Conservation (phyloP, 1,140 invertebrate species). For the Diorhabda sublineata region DNA sequence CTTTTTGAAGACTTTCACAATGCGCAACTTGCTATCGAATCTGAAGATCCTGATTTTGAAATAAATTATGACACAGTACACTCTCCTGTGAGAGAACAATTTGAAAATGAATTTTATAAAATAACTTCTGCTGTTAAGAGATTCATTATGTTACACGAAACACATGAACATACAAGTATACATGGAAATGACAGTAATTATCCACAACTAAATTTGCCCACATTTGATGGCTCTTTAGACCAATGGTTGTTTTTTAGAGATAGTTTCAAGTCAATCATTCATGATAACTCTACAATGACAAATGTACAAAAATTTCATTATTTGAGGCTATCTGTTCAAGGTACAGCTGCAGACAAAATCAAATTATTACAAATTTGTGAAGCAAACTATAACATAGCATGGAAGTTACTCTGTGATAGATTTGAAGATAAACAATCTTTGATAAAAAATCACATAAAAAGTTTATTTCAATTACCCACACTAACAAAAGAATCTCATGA, state of each 20-base stretch:
- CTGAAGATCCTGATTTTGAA: too few relatives aligned
- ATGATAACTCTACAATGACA: slow-evolving; percentile 29
- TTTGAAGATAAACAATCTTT: slow-evolving; percentile 35
- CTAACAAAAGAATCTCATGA: slow-evolving; percentile 22
- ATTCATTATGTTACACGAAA: too few relatives aligned
- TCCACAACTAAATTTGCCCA: slow-evolving; percentile 29
- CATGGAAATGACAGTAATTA: not conserved
- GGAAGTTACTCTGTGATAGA: slow-evolving; percentile 16
- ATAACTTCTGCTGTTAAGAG: too few relatives aligned
- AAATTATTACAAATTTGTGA: slow-evolving; percentile 33
- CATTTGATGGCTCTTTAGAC: slow-evolving; percentile 36
- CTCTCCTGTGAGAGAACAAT: too few relatives aligned
- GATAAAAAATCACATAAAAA: slow-evolving; percentile 27
- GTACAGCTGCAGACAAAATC: slow-evolving; percentile 34
- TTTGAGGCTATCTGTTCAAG: slow-evolving; percentile 31
- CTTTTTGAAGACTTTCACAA: too few relatives aligned
- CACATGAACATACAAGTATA: not conserved
- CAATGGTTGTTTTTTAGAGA: slow-evolving; percentile 41
- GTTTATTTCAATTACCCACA: slow-evolving; percentile 18
- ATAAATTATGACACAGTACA: too few relatives aligned
- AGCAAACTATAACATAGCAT: slow-evolving; percentile 40
- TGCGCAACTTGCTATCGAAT: too few relatives aligned
- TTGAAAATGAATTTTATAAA: too few relatives aligned
- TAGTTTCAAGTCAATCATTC: slow-evolving; percentile 37
- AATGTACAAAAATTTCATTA: slow-evolving; percentile 39